Evolutionary conservation across 2,113 vertebrate genomes (phyloP), one percentile per base, ranked within the genome.

Genomic region (Sebastes fasciatus): DNA sequence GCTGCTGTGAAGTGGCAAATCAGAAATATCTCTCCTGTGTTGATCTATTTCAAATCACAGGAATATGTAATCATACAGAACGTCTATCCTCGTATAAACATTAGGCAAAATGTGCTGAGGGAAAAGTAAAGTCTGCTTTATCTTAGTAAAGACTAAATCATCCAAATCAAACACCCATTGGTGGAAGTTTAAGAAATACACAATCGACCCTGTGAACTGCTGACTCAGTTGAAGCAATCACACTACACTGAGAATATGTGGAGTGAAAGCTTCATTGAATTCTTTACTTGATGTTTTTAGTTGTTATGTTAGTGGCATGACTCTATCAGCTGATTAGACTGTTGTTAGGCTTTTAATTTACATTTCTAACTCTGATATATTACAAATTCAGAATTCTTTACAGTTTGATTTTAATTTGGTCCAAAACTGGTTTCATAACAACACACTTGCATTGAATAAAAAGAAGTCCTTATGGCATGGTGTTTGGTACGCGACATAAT

Each of bases 1-100:
- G 70, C 6, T 26, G 60, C 64, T 26, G 26, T 81, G 78, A 48
- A 61, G 21, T 60, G 17, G n/a, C 11, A 64, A 70, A 58, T 61
- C 51, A 73, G 10, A 78, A 45, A 40, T 23, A 23, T 34, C 11
- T 21, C 51, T 8, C 3, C 45, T 49, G 10, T 79, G 52, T 58
- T 72, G 17, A 21, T 77, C 55, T 21, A 12, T 48, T 52, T 63
- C 14, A 62, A 76, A 55, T 70, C 51, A 17, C 10, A 63, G 55
- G 10, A 72, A 73, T 12, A 72, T 14, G 12, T 8, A 51, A 71
- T 17, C 8, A 49, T 4, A 21, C 17, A 65, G 42, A 40, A 19
- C 40, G 3, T 7, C n/a, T 58, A 51, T 51, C 4, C 17, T 73
- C 6, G 17, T 1, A 6, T 49, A 6, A 11, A 16, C 9, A 60